These are phyloP conservation scores for Sylvilagus floridanus DNA, from an alignment of 2,797 vertebrate genomes.

Conservation along the genomic window DNA sequence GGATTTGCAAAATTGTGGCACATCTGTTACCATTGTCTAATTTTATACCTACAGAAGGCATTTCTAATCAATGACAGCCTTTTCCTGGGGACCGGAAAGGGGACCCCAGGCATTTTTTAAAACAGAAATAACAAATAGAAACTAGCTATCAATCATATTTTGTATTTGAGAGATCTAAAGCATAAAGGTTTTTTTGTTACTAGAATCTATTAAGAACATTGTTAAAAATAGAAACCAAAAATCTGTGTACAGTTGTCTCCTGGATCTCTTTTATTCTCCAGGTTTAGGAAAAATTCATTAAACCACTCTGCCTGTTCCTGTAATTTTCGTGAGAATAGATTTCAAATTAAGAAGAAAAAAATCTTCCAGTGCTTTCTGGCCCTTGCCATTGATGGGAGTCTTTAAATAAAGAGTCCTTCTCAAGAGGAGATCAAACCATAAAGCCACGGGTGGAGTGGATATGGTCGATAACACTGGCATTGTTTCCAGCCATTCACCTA, in stretches of 20 bases:
- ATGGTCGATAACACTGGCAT: conserved; percentile 20
- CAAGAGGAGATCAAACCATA: conserved; percentile 20
- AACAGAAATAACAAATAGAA: background rate
- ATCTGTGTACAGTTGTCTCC: background rate
- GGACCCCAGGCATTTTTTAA: background rate
- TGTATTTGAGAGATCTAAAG: background rate
- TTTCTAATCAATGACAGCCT: background rate
- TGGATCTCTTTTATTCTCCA: background rate
- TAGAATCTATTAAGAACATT: conserved; percentile 57
- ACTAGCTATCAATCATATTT: background rate
- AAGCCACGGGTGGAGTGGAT: conserved; percentile 1
- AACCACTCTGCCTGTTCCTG: background rate
- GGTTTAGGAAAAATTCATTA: conserved; percentile 24
- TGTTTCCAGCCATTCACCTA: conserved; percentile 58
- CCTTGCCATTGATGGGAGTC: background rate
- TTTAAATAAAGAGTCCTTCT: conserved; percentile 31
- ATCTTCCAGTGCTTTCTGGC: background rate
- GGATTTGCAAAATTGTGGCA: background rate
- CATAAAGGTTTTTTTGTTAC: background rate
- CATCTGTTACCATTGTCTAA: background rate
- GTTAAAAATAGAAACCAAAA: conserved; percentile 59
- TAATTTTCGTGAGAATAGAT: background rate
- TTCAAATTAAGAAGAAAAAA: background rate
- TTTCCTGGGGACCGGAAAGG: background rate
- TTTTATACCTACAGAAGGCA: background rate